A percentile compares a stretch with the other conserved stretches of the same genome.
Evolutionary conservation across 2,888 invertebrate genomes (phyloP).

Genomic region (Cosmia pyralina): DNA sequence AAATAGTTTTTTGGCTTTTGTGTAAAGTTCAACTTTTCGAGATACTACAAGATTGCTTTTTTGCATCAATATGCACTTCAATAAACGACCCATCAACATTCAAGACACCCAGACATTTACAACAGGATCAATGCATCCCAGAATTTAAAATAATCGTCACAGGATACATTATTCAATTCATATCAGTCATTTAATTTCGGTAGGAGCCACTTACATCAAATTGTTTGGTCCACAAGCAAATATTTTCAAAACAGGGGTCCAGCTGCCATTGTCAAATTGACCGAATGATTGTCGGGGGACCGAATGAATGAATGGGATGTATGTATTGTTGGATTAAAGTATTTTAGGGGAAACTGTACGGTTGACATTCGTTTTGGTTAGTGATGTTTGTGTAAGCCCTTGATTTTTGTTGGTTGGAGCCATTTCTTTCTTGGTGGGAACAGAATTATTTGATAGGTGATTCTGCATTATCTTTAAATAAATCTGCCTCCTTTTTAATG

Average conservation of each 20-base stretch:
- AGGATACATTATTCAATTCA: constrained; percentile 87
- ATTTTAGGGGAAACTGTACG: constrained; percentile 57
- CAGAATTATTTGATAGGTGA: background rate
- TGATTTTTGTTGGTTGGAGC: constrained; percentile 9
- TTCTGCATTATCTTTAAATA: background rate
- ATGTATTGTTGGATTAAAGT: constrained; percentile 66
- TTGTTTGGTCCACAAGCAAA: constrained; percentile 85
- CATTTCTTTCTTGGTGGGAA: constrained; percentile 3
- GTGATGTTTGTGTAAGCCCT: constrained; percentile 29
- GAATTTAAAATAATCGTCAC: constrained; percentile 58
- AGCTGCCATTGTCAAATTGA: constrained; percentile 87
- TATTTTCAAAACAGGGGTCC: constrained; percentile 88
- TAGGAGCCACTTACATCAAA: constrained; percentile 82
- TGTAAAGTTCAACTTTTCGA: too few relatives aligned
- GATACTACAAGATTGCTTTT: too few relatives aligned
- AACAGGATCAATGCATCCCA: constrained; percentile 26
- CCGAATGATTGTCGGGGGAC: constrained; percentile 84
- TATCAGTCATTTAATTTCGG: constrained; percentile 76
- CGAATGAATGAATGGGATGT: constrained; percentile 69
- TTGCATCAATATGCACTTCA: background rate
- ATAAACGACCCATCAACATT: constrained; percentile 1
- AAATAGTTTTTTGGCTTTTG: too few relatives aligned
- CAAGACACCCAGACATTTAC: constrained; percentile 2
- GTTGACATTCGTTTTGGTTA: constrained; percentile 32
- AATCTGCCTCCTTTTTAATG: background rate